A percentile compares a stretch with the other conserved stretches of the same genome.
phyloP scores from a whole-genome alignment of 2,797 vertebrate species.

The Garrulus glandarius region DNA sequence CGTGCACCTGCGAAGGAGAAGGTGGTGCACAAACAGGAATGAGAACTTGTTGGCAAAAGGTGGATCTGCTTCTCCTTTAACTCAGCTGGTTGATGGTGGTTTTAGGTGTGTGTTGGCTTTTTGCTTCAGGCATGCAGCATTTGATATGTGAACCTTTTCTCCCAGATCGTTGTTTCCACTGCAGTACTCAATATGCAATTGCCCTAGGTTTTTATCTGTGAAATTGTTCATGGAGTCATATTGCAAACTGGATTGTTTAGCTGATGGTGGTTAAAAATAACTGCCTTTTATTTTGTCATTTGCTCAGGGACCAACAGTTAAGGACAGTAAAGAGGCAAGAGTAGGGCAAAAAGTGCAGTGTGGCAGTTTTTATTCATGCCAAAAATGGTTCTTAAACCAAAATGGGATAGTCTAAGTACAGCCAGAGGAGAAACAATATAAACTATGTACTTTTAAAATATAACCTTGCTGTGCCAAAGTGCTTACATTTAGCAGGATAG shows the following conservation, averaged over 20 bases:
- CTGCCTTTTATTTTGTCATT: not conserved
- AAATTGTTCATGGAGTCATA: not conserved
- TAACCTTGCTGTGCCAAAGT: not conserved
- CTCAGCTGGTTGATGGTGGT: not conserved
- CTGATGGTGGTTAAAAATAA: not conserved
- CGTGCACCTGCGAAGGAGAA: not conserved
- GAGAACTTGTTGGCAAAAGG: not conserved
- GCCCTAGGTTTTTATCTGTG: not conserved
- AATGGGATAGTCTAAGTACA: not conserved
- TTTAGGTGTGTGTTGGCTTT: not conserved
- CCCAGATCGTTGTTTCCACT: not conserved
- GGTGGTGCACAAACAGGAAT: not conserved
- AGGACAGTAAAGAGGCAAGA: not conserved
- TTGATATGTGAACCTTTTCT: not conserved
- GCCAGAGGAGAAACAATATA: not conserved
- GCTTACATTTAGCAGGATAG: not conserved
- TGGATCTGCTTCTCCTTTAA: not conserved
- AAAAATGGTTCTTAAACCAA: not conserved
- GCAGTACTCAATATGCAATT: not conserved
- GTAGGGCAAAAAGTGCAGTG: not conserved
- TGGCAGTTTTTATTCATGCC: not conserved
- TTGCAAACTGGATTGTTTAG: not conserved
- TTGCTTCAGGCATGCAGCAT: not conserved
- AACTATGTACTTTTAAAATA: not conserved
- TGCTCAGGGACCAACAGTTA: not conserved